Percentiles rank a stretch among this genome's conserved stretches.
Evolutionary conservation across 2,888 invertebrate species (phyloP).

Genomic region (Synanthedon myopaeformis): DNA sequence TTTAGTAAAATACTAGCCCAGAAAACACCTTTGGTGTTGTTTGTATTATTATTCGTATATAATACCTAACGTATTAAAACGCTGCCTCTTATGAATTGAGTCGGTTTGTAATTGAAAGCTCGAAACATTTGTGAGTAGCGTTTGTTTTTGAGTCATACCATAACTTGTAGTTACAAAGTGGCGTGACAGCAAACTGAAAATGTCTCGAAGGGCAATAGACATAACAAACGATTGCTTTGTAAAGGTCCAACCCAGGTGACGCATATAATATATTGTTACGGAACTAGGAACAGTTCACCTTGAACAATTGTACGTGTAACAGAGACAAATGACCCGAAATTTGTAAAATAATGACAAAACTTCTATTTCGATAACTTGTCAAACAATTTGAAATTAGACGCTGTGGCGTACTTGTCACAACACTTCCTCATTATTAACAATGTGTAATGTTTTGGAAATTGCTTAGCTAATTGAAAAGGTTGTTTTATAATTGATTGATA

Average conservation of each 20-base stretch:
- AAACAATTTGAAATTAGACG: not conserved
- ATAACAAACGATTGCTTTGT: constrained; percentile 15
- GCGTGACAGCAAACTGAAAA: constrained; percentile 29
- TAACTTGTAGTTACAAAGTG: constrained; percentile 21
- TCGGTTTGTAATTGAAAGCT: constrained; percentile 10
- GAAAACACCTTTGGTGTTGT: too few species aligned
- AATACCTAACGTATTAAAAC: constrained; percentile 2
- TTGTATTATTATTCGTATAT: not conserved
- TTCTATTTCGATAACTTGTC: not conserved
- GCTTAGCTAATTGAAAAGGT: not conserved
- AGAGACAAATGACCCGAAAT: constrained; percentile 31
- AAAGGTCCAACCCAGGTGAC: constrained; percentile 14
- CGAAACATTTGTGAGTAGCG: constrained; percentile 31
- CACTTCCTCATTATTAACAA: not conserved
- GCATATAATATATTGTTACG: constrained; percentile 32
- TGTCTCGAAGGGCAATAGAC: constrained; percentile 29
- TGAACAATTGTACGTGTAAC: constrained; percentile 29
- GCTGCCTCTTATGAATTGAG: constrained; percentile 12
- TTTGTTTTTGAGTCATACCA: constrained; percentile 34
- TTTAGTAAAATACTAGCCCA: too few species aligned
- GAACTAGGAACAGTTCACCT: constrained; percentile 30
- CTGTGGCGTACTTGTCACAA: not conserved
- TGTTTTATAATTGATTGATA: too few species aligned
- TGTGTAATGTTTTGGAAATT: not conserved
- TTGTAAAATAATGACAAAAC: not conserved